Evolutionary conservation across 2,113 vertebrate genomes (phyloP), one percentile per base, ranked within the genome.

Genomic region (Cisticola juncidis): DNA sequence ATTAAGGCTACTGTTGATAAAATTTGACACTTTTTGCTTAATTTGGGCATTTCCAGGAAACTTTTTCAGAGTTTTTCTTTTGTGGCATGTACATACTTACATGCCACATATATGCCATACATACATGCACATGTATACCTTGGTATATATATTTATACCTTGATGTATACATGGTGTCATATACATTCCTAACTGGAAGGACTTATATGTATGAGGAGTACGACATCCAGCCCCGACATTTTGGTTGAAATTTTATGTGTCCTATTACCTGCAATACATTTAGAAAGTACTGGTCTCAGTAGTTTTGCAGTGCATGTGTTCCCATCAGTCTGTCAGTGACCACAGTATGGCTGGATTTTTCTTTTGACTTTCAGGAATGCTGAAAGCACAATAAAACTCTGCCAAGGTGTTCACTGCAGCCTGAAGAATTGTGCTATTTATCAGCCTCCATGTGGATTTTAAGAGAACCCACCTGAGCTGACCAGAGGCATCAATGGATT

Each of bases 41-140:
- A 18, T 86, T 96, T 94, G 81, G 81, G 53, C 68, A 88, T 96
- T 97, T 96, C 91, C 83, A 95, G 90, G 92, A 94, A 97, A 92
- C 47, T 95, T 96, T 76, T 95, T 84, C n/a, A 62, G 64, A 88
- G 78, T 29, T 26, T 88, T 91, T 91, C 97, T 92, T 88, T 7
- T 82, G 74, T 61, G 29, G 10, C 81, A 11, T 44, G 13, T 47
- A 15, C 20, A 40, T 38, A 29, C n/a, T n/a, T n/a, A n/a, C n/a
- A n/a, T n/a, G n/a, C n/a, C n/a, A n/a, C n/a, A n/a, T n/a, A n/a
- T n/a, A n/a, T n/a, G n/a, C n/a, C 7, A 16, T 31, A 11, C 11
- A n/a, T 29, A 12, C 10, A 33, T 12, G 3, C 31, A 5, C 25
- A 69, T 12, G 6, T 26, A 9, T 38, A 6, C 53, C 31, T 48